Evolutionary conservation across 2,797 vertebrate genomes (phyloP), one percentile per base, ranked within the genome.

Genomic region (Coregonus sp.): DNA sequence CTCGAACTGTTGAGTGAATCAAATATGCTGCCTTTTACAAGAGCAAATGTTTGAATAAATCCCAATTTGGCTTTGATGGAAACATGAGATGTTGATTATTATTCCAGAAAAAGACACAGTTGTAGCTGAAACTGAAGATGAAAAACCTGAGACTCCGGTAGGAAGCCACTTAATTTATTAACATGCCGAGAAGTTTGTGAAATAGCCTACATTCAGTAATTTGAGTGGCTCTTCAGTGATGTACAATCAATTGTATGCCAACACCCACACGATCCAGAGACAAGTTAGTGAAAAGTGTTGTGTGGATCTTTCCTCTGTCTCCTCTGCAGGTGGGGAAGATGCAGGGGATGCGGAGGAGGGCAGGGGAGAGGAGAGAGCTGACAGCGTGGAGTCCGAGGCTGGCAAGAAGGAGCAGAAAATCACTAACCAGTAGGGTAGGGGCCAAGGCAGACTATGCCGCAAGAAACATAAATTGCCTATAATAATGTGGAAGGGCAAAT

Each of bases 401-500:
- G 77, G 78, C 76, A 89, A 73, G 2, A 94, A 89, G 54, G 96
- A 97, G 63, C 91, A 79, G 31, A 98, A 97, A 86, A 85, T 96
- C 80, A 95, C 94, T 70, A 98, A 99, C 89, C 94, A 96, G 90
- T 98, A 90, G 92, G 95, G 54, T 56, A 18, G 16, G 54, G 54
- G 51, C 16, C 15, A 56, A 18, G 1, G 54, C 54, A 56, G 54
- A 56, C 16, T 56, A 18, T 2, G 16, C 54, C 14, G 5, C 4
- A 5, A 16, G 1, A n/a, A 56, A 18, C 54, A 56, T 18, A 14
- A 4, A 56, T 56, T 56, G 54, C 16, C 54, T 5, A 56, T 56
- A 56, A 16, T 4, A n/a, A 16, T 56, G 54, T 56, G 54, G 54
- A 56, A 56, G 54, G 54, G 18, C 54, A 56, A n/a, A 56, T 18